Evolutionary conservation across 2,797 vertebrate species (phyloP), one percentile per base, ranked within the genome.

Genomic region (Epinephelus awoara): DNA sequence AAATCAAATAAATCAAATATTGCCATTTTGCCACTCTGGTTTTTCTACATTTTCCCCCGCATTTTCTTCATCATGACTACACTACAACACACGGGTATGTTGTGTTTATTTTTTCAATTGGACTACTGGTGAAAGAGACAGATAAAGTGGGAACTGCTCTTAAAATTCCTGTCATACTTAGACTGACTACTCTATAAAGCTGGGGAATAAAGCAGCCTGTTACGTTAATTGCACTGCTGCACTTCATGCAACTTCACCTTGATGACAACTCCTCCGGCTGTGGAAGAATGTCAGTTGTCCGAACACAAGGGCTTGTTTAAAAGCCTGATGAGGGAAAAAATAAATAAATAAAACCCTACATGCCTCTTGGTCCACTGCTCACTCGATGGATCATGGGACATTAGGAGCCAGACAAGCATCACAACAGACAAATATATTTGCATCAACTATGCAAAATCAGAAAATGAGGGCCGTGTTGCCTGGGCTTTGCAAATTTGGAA

Each of bases 201-300:
- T 21, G 29, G 67, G 23, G 67, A 84, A 82, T 77, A 68, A 83
- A 82, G 68, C 58, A 65, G 82, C 63, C 69, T 85, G 83, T 82
- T 83, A 83, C 46, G 61, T 79, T 88, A 85, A 90, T 89, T 88
- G 75, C 82, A 79, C 84, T 27, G 72, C 62, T 83, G 78, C 80
- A 77, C 74, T 79, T 61, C 63, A 74, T 27, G 46, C 77, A 47
- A 7, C 73, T 84, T 77, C 72, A 58, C 67, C 13, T 19, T 54
- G 58, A 67, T 73, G 71, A 73, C 76, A 87, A 80, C 67, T 80
- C 56, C 47, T 73, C 63, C 61, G 2, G 40, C 67, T 57, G 75
- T n/a, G 67, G 38, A 44, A 80, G 66, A 59, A 70, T 75, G 83
- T 72, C 64, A 61, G 61, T 1, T 55, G 29, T 62, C 67, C 19